Conservation (phyloP, 2,888 invertebrate species). For the Glomeris marginata region DNA sequence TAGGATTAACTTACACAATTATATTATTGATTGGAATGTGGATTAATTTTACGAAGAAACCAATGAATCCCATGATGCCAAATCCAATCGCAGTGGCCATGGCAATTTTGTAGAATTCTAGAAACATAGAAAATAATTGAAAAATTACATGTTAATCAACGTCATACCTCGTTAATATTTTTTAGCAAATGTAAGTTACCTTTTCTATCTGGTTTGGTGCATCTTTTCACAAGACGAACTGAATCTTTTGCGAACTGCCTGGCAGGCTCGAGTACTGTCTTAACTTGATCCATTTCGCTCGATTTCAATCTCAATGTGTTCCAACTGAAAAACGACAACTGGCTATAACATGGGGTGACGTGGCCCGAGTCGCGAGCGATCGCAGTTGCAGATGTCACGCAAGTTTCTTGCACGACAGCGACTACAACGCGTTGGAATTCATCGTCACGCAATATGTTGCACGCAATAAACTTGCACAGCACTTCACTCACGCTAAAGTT, state of each 20-base stretch:
- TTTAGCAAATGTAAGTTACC: constrained; percentile 40
- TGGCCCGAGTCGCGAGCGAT: too few species aligned
- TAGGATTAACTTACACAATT: constrained; percentile 20
- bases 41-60: constrained; percentile 98
- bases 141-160: neutral
- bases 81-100: constrained; percentile 99
- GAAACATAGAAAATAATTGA: constrained; percentile 23
- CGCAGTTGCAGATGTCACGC: too few species aligned
- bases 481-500: too few species aligned
- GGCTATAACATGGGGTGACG: too few species aligned
- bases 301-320: neutral
- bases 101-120: constrained; percentile 99
- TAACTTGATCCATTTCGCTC: constrained; percentile 81
- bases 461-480: too few species aligned
- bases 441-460: too few species aligned
- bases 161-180: neutral
- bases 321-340: too few species aligned
- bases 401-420: too few species aligned
- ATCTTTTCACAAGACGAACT: constrained; percentile 91
- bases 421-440: too few species aligned
- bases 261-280: constrained; percentile 84
- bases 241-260: constrained; percentile 97
- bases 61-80: constrained; percentile 99
- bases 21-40: constrained; percentile 86
- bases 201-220: constrained; percentile 98